These are phyloP conservation scores for Pseudobourletiella spinata DNA, from an alignment of 1,140 invertebrate species.

Conservation along the genomic window DNA sequence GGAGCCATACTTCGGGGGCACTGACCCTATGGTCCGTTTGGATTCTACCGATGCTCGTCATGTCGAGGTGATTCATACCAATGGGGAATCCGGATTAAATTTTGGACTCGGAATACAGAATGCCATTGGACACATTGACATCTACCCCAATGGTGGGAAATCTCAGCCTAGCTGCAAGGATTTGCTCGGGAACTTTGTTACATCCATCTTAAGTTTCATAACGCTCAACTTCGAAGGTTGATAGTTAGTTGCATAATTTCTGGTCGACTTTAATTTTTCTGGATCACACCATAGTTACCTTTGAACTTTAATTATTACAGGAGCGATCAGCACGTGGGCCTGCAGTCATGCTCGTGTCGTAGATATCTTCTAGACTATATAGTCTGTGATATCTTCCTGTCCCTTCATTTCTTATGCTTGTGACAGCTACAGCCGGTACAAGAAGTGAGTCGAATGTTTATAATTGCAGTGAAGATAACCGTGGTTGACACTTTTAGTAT, in stretches of 20 bases:
- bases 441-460: constrained; percentile 9
- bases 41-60: constrained; percentile 43
- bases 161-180: constrained; percentile 3
- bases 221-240: constrained; percentile 3
- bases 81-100: constrained; percentile 31
- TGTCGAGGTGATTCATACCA: constrained; percentile 46
- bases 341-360: constrained; percentile 18
- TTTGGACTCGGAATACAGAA: constrained; percentile 12
- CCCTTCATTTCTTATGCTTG: constrained; percentile 16
- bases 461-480: too few relatives aligned
- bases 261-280: too few relatives aligned
- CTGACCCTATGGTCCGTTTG: constrained; percentile 42
- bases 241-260: too few relatives aligned
- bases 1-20: constrained; percentile 46
- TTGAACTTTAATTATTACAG: neutral
- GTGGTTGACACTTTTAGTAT: too few relatives aligned
- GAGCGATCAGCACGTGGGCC: constrained; percentile 14
- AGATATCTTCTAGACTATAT: constrained; percentile 13
- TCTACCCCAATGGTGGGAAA: constrained; percentile 6
- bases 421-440: neutral
- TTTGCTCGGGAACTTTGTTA: constrained; percentile 44
- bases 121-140: constrained; percentile 1
- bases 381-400: constrained; percentile 8
- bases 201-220: constrained; percentile 41
- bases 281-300: neutral